phyloP scores from a whole-genome alignment of 2,888 invertebrate genomes.

The Aradus depressus region DNA sequence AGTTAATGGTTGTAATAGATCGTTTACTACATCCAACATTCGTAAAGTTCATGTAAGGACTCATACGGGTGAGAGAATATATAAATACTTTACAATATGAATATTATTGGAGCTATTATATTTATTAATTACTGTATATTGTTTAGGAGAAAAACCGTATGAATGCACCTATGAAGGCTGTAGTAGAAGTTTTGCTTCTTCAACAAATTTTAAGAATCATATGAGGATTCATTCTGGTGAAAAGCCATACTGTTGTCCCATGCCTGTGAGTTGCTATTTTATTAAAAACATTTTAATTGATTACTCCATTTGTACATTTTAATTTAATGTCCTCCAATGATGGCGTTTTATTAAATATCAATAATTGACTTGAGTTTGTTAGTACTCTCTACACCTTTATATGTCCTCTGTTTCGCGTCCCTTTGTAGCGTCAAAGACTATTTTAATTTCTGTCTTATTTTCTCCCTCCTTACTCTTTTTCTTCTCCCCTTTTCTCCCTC shows the following conservation, averaged over 20 bases:
- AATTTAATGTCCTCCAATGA: too few relatives aligned
- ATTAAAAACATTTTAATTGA: too few relatives aligned
- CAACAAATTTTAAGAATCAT: constrained; percentile 58
- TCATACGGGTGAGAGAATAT: constrained; percentile 42
- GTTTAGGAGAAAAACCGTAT: constrained; percentile 48
- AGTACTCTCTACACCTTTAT: too few relatives aligned
- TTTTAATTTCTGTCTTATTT: too few relatives aligned
- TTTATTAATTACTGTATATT: background rate
- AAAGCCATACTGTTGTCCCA: constrained; percentile 52
- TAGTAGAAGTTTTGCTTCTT: constrained; percentile 52
- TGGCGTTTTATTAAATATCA: too few relatives aligned
- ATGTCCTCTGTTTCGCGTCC: too few relatives aligned
- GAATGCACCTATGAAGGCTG: constrained; percentile 47
- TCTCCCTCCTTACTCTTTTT: too few relatives aligned
- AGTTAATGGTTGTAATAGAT: constrained; percentile 45
- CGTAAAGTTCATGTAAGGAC: constrained; percentile 54
- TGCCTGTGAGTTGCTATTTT: constrained; percentile 40
- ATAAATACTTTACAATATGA: background rate
- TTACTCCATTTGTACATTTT: too few relatives aligned
- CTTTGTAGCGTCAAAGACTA: too few relatives aligned
- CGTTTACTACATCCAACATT: constrained; percentile 58
- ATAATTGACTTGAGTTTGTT: too few relatives aligned
- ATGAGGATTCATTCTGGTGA: constrained; percentile 56
- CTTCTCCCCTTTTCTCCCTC: too few relatives aligned
- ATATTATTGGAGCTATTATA: background rate